These are phyloP conservation scores for Eupeodes latifasciatus DNA, from an alignment of 2,888 invertebrate genomes.

Conservation along the genomic window DNA sequence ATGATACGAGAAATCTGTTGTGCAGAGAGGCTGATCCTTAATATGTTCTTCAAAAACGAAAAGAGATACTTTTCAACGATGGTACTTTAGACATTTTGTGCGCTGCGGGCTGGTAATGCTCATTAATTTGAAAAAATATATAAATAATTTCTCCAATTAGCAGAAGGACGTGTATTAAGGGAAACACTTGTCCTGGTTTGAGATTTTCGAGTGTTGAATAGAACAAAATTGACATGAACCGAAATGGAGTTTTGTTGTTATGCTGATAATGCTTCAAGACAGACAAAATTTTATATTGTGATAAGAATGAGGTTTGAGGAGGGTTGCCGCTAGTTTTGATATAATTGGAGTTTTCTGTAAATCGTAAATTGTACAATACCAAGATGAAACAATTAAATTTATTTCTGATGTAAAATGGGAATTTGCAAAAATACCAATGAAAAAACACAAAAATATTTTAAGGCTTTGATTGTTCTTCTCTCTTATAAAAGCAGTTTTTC, in stretches of 20 bases:
- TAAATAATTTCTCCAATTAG: constrained; percentile 69
- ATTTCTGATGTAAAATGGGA: too few relatives aligned
- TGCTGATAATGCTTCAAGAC: background rate
- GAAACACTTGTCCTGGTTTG: constrained; percentile 68
- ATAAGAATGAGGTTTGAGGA: background rate
- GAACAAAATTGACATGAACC: constrained; percentile 20
- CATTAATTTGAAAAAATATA: constrained; percentile 69
- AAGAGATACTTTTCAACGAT: constrained; percentile 35
- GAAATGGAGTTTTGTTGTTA: background rate
- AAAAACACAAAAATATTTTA: too few relatives aligned
- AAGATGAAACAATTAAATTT: too few relatives aligned
- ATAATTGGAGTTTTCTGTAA: too few relatives aligned
- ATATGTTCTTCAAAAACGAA: constrained; percentile 44
- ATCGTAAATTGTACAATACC: too few relatives aligned
- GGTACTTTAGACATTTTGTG: constrained; percentile 30
- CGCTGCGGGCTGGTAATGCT: constrained; percentile 51
- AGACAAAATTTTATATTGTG: background rate
- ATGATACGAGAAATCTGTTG: constrained; percentile 22
- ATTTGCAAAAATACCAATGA: too few relatives aligned
- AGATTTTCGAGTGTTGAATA: constrained; percentile 27
- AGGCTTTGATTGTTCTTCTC: too few relatives aligned
- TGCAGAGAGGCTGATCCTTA: constrained; percentile 31
- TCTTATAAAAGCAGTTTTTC: too few relatives aligned
- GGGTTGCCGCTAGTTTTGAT: too few relatives aligned
- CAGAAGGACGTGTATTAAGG: constrained; percentile 53